A percentile compares a stretch with the other conserved stretches of the same genome.
These are phyloP conservation scores for Tautogolabrus adspersus DNA, from an alignment of 2,113 vertebrate species.

Conservation along the genomic window DNA sequence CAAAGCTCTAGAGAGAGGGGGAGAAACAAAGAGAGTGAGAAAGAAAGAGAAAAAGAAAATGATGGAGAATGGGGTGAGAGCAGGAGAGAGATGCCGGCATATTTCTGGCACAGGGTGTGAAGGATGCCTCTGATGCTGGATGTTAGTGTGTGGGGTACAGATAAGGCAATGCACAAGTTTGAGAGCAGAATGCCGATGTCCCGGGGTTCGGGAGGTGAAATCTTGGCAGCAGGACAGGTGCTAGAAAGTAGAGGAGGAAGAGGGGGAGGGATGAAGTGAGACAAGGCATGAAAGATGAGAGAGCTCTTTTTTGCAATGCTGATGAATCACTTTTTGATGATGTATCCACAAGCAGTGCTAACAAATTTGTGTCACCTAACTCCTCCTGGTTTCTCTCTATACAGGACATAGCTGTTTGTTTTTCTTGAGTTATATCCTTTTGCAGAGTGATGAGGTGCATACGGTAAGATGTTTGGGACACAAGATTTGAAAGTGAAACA, in stretches of 20 bases:
- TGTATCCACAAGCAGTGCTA: slow-evolving; percentile 86
- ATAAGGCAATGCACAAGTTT: slow-evolving; percentile 94
- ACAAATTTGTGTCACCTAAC: slow-evolving; percentile 81
- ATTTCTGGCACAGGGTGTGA: slow-evolving; percentile 89
- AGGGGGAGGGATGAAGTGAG: slow-evolving; percentile 62
- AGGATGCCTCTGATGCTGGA: slow-evolving; percentile 92
- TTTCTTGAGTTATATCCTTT: slow-evolving; percentile 32
- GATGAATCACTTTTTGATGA: slow-evolving; percentile 89
- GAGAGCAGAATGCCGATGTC: slow-evolving; percentile 91
- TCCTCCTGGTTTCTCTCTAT: slow-evolving; percentile 65
- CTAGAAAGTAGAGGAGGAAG: slow-evolving; percentile 67
- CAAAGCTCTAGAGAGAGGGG: slow-evolving; percentile 97
- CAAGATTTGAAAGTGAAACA: slow-evolving; percentile 51
- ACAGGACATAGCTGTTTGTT: slow-evolving; percentile 42
- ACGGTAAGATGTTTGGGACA: slow-evolving; percentile 22
- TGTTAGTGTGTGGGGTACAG: slow-evolving; percentile 92
- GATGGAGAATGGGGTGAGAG: slow-evolving; percentile 67
- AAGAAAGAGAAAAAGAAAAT: slow-evolving; percentile 83
- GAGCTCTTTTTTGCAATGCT: slow-evolving; percentile 76
- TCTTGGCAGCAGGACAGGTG: slow-evolving; percentile 92
- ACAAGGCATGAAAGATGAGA: slow-evolving; percentile 81
- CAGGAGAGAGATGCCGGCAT: slow-evolving; percentile 76
- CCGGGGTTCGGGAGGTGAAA: slow-evolving; percentile 88
- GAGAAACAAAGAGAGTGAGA: slow-evolving; percentile 56
- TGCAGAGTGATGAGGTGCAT: slow-evolving; percentile 83